Conservation (phyloP, 2,797 vertebrate species). For the Mastacembelus armatus region DNA sequence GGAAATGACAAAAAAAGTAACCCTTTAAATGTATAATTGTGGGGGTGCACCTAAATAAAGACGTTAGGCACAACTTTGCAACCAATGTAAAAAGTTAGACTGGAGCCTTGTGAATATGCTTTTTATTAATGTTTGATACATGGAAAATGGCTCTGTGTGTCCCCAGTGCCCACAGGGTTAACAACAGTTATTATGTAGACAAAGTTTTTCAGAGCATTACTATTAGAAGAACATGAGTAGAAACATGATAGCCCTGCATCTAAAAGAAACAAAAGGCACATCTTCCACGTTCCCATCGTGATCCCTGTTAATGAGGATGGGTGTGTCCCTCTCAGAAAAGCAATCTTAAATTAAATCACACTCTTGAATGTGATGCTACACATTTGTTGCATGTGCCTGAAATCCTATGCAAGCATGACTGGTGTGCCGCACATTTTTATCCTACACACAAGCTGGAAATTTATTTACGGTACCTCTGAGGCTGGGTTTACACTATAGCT, state of each 20-base stretch:
- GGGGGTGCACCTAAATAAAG: too few species aligned
- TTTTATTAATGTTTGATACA: not conserved
- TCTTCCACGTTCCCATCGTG: constrained; percentile 57
- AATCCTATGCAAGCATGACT: constrained; percentile 49
- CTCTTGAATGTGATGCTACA: constrained; percentile 43
- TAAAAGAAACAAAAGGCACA: constrained; percentile 41
- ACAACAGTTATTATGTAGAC: constrained; percentile 34
- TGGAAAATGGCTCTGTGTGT: not conserved
- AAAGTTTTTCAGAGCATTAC: constrained; percentile 35
- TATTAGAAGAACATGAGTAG: constrained; percentile 48
- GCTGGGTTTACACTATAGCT: constrained; percentile 24
- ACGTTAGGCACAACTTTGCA: too few species aligned
- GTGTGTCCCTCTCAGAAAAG: constrained; percentile 48
- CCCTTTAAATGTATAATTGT: too few species aligned
- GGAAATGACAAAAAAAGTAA: too few species aligned
- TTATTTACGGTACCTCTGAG: constrained; percentile 46
- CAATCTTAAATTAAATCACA: constrained; percentile 77
- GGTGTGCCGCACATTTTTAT: constrained; percentile 54
- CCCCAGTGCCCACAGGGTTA: not conserved
- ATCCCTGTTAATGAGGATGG: constrained; percentile 70
- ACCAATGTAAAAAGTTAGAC: too few species aligned
- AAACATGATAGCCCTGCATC: constrained; percentile 54
- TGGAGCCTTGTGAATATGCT: too few species aligned
- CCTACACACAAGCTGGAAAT: constrained; percentile 27
- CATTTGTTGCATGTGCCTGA: constrained; percentile 66